A percentile compares a stretch with the other conserved stretches of the same genome.
phyloP scores from a whole-genome alignment of 2,113 vertebrate species.

The Helogale parvula region DNA sequence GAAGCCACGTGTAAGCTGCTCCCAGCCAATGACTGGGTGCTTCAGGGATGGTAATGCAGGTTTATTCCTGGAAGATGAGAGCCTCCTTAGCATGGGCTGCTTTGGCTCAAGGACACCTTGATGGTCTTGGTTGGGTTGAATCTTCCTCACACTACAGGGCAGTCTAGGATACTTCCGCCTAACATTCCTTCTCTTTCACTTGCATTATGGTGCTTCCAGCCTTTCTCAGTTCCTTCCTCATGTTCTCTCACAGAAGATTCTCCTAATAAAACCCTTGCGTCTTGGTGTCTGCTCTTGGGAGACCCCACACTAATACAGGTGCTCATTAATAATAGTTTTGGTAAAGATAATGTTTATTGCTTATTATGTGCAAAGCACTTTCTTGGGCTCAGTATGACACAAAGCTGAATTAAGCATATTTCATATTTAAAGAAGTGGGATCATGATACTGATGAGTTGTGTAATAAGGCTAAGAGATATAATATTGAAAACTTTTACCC shows the following conservation, averaged over 20 bases:
- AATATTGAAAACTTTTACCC: constrained; percentile 55
- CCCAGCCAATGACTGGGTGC: background rate
- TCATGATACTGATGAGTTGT: background rate
- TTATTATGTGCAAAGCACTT: background rate
- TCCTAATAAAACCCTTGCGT: background rate
- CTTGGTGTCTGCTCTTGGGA: background rate
- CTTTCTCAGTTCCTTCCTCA: background rate
- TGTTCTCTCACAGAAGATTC: background rate
- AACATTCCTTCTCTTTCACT: background rate
- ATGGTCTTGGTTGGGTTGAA: background rate
- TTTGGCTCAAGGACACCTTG: background rate
- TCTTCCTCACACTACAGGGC: background rate
- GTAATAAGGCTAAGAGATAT: background rate
- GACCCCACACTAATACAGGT: background rate
- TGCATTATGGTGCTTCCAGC: background rate
- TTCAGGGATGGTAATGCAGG: background rate
- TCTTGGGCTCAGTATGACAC: background rate
- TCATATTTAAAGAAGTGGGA: constrained; percentile 34
- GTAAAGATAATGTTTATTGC: constrained; percentile 26
- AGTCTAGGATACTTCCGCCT: background rate
- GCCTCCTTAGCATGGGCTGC: background rate
- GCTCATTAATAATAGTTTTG: background rate
- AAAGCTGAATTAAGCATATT: constrained; percentile 27
- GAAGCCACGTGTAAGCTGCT: background rate
- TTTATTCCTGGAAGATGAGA: background rate